Evolutionary conservation across 2,113 vertebrate genomes (phyloP).

Genomic region (Laticauda colubrina): DNA sequence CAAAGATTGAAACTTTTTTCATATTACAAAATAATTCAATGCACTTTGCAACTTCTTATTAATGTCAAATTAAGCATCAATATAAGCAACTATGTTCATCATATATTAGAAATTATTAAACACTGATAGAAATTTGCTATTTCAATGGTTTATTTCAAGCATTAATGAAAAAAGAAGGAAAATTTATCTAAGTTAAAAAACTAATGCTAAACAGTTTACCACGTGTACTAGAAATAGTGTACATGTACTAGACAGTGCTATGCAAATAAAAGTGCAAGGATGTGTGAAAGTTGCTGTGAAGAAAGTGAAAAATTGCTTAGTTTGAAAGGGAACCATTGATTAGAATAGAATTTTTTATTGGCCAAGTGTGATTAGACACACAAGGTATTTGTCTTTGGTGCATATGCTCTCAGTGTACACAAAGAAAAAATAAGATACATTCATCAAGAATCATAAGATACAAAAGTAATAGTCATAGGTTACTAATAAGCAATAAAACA

Average conservation of each 20-base stretch:
- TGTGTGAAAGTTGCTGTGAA: background rate
- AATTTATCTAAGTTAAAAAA: background rate
- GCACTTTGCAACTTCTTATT: background rate
- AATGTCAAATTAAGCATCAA: background rate
- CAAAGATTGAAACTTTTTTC: background rate
- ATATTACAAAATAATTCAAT: background rate
- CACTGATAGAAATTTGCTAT: background rate
- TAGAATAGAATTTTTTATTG: no score
- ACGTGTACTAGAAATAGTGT: background rate
- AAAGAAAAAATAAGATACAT: no score
- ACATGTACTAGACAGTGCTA: background rate
- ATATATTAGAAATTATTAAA: background rate
- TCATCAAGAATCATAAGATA: no score
- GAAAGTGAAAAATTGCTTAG: background rate
- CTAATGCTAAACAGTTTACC: background rate
- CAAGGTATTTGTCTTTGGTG: no score
- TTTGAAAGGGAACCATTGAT: background rate
- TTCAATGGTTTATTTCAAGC: background rate
- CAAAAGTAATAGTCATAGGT: no score
- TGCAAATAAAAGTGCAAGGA: background rate
- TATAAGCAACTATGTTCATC: background rate
- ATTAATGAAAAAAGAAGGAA: background rate
- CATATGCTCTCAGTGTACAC: no score
- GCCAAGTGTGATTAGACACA: no score
- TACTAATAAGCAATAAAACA: no score